Conservation (phyloP, 2,113 vertebrate genomes). For the Ciconia boyciana region DNA sequence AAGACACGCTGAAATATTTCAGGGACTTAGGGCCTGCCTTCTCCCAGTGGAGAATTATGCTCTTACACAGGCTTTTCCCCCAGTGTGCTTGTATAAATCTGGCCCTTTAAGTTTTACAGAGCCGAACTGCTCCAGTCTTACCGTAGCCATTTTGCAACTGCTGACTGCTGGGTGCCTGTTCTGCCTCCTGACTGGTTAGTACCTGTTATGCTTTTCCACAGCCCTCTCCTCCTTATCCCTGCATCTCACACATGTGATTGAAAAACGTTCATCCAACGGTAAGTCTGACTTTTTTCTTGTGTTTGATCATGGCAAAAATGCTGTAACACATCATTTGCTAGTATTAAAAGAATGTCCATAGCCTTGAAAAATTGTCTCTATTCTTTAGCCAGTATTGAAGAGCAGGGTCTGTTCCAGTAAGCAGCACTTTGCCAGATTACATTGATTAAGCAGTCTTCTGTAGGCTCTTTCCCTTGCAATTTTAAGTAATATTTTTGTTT, state of each 20-base stretch:
- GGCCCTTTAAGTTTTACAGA: slow-evolving; percentile 49
- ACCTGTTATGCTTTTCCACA: neutral
- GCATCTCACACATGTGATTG: neutral
- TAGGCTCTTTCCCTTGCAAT: neutral
- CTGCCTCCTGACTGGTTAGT: neutral
- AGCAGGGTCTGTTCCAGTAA: neutral
- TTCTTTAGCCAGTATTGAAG: neutral
- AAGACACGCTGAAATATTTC: slow-evolving; percentile 4
- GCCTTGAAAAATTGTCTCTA: slow-evolving; percentile 35
- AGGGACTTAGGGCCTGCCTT: neutral
- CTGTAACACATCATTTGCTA: neutral
- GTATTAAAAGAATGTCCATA: neutral
- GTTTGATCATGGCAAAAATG: neutral
- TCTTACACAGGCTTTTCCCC: slow-evolving; percentile 1
- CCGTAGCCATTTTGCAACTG: slow-evolving; percentile 25
- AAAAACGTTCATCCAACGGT: slow-evolving; percentile 3
- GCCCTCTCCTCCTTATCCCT: neutral
- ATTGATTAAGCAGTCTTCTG: neutral
- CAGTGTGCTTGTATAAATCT: slow-evolving; percentile 21
- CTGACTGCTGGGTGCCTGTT: slow-evolving; percentile 29
- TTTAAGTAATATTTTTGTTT: neutral
- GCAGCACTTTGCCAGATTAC: neutral
- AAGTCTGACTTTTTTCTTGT: slow-evolving; percentile 25
- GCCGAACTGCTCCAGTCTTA: neutral
- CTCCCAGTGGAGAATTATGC: neutral